A percentile compares a stretch with the other conserved stretches of the same genome.
phyloP scores from a whole-genome alignment of 2,888 invertebrate species.

The Alcis repandata region DNA sequence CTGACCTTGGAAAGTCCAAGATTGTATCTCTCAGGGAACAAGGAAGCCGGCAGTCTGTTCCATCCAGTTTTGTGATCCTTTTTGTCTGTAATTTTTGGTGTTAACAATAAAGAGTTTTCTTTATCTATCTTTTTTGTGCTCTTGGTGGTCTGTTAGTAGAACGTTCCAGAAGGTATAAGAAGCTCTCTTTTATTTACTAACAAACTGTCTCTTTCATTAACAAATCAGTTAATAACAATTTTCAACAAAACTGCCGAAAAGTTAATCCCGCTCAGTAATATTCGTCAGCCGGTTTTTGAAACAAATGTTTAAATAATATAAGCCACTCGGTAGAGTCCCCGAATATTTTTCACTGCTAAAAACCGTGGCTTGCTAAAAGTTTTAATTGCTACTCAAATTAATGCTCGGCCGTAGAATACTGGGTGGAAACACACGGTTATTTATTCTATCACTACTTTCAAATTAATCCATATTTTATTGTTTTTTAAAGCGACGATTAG shows the following conservation, averaged over 20 bases:
- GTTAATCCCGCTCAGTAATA: constrained; percentile 24
- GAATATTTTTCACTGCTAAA: constrained; percentile 63
- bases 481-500: too few relatives aligned
- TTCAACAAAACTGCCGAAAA: constrained; percentile 16
- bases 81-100: too few relatives aligned
- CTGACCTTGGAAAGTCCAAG: too few relatives aligned
- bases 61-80: too few relatives aligned
- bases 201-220: constrained; percentile 9
- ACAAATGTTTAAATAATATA: constrained; percentile 36
- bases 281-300: constrained; percentile 22
- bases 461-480: background rate
- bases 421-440: constrained; percentile 23
- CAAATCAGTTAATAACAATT: constrained; percentile 2
- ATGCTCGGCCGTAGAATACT: constrained; percentile 56
- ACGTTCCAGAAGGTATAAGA: too few relatives aligned
- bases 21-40: too few relatives aligned
- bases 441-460: background rate
- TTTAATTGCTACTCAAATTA: constrained; percentile 78
- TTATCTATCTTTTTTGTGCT: too few relatives aligned
- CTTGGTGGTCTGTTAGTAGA: too few relatives aligned
- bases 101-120: too few relatives aligned
- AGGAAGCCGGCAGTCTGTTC: too few relatives aligned
- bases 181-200: background rate
- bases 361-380: constrained; percentile 66
- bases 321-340: constrained; percentile 24